Evolutionary conservation across 2,888 invertebrate genomes (phyloP), one percentile per base, ranked within the genome.

Genomic region (Trachelus tabidus): DNA sequence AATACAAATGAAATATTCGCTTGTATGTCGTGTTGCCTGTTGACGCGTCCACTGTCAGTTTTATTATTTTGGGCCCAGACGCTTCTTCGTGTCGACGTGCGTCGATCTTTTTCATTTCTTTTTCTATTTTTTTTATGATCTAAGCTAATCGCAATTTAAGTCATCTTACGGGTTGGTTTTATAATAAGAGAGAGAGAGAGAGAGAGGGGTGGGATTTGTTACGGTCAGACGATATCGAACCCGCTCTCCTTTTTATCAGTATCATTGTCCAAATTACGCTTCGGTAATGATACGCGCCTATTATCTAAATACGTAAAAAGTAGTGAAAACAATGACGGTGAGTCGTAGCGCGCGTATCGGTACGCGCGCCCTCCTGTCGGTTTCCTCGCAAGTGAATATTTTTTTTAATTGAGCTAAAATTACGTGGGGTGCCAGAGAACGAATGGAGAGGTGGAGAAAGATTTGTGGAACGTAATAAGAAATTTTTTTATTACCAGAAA

Each of bases 311-410:
- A 40, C 40, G 40, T 83, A 81, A 73, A 83, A 83, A 81, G 77
- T 79, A 81, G 75, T 81, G 83, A 84, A 84, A 80, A 83, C 80
- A 83, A 77, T 83, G 78, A 81, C 79, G 76, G 81, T 81, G 78
- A 73, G 69, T 77, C 78, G 73, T 77, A 37, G 69, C 69, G 76
- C 69, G 77, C 73, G 34, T 37, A 79, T 78, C 35, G 56, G 73
- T 40, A 75, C 71, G 77, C 73, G 77, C 75, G 68, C 34, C 31
- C 71, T 35, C 73, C 68, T 68, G 56, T n/a, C 40, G 40, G 71
- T 33, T 35, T 34, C 9, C 71, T 71, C 31, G 68, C 71, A 30
- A 12, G 35, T 73, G 30, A 75, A n/a, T 56, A 37, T 76, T 35
- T 75, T 37, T 35, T 71, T 79, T 30, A 23, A 77, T 78, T 78